These are phyloP conservation scores for Protonibea diacanthus DNA, from an alignment of 2,797 vertebrate species.

Conservation along the genomic window DNA sequence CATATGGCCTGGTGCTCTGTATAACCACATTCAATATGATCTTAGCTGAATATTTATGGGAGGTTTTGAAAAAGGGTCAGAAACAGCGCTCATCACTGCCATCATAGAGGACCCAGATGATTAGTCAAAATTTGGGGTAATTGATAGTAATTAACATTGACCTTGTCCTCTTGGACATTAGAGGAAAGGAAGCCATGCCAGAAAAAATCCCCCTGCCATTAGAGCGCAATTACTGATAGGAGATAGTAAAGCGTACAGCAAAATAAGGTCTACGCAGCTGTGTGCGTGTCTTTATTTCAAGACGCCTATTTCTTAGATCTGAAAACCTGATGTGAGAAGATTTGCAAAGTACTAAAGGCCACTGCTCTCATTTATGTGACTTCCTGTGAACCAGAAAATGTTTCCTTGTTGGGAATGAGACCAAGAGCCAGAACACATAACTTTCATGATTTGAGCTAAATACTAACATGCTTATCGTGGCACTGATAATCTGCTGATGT, in stretches of 20 bases:
- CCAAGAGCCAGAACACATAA: too few species aligned
- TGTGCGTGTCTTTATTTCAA: conserved; percentile 26
- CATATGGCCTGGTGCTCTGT: conserved; percentile 39
- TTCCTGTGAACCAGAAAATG: not conserved
- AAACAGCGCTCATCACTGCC: conserved; percentile 47
- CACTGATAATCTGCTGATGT: too few species aligned
- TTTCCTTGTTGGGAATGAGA: not conserved
- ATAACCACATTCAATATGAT: conserved; percentile 50
- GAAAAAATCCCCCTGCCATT: conserved; percentile 48
- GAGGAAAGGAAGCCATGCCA: conserved; percentile 59
- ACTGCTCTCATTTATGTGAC: not conserved
- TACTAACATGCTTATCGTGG: too few species aligned
- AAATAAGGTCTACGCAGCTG: conserved; percentile 35
- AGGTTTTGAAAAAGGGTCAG: conserved; percentile 50
- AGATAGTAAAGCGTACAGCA: conserved; percentile 26
- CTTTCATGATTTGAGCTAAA: too few species aligned
- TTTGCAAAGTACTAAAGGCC: not conserved
- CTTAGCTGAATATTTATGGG: conserved; percentile 40
- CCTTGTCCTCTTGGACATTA: conserved; percentile 66
- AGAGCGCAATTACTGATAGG: conserved; percentile 57
- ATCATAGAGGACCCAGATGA: conserved; percentile 51
- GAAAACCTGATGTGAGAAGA: conserved; percentile 19
- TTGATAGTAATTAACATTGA: conserved; percentile 73
- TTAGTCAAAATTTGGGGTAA: conserved; percentile 71
- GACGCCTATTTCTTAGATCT: conserved; percentile 6